Base-by-base conservation (phyloP, 2,797 vertebrate genomes). In the Amphiprion clarkii region DNA sequence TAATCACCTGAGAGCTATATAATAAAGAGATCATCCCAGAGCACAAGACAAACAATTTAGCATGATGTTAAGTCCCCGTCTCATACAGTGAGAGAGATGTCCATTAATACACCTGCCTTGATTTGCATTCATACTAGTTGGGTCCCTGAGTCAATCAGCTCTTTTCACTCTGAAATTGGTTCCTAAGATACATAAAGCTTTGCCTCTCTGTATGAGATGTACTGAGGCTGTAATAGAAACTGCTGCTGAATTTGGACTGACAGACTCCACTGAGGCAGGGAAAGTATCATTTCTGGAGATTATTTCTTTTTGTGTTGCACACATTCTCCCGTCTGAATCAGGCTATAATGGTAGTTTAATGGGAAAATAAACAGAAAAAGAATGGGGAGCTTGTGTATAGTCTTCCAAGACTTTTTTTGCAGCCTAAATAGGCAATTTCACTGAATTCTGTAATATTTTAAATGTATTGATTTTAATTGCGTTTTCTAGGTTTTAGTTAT, bases 11-110 rank as follows among this genome's bases (percentile, higher is more conserved):
- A 87, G 76, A 92, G 89, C 88, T 90, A 89, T 75, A 88, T 95
- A 96, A 96, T 95, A 89, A 96, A 95, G 92, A 94, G 95, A 96
- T 96, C 95, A 95, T 93, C 94, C 92, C 93, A 76, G 94, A 92
- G 88, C 85, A 87, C 76, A 94, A 94, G 94, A 93, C 94, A 95
- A 94, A 94, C 91, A 94, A 88, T 96, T 96, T 95, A 94, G 86
- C 90, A 85, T 90, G 88, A 87, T 87, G 89, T 83, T 89, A 86
- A 89, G 83, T 88, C 94, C 87, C 87, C 76, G 74, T 76, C 87
- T 90, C 90, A 89, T 82, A 89, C 85, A 72, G 86, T 67, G 81
- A 94, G 92, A 94, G 95, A 92, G 78, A 81, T 87, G 95, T 94
- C 92, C 93, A 92, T 94, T 95, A 95, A 91, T 94, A 76, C 89